Conservation (phyloP, 2,888 invertebrate species). For the Stenurella melanura region DNA sequence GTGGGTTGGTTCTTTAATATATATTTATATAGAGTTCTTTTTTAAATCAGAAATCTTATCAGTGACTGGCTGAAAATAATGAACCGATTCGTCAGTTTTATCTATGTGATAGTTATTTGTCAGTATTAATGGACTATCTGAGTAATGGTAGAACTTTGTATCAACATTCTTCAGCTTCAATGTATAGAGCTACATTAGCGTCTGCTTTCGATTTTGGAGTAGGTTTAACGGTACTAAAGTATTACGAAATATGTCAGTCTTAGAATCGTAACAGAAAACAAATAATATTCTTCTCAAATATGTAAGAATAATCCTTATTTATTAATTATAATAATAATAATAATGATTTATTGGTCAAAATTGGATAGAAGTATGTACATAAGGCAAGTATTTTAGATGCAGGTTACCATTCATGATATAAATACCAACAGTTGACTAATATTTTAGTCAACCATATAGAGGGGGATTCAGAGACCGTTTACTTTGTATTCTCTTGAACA, state of each 20-base stretch:
- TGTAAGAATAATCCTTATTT: no score
- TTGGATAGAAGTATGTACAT: no score
- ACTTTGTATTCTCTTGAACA: no score
- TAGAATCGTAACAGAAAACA: no score
- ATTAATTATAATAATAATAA: no score
- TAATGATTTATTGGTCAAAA: no score
- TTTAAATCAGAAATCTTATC: slow-evolving; percentile 8
- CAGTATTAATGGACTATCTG: slow-evolving; percentile 27
- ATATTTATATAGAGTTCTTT: slow-evolving; percentile 21
- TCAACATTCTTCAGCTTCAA: slow-evolving; percentile 8
- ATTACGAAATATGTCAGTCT: neutral
- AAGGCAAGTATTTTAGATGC: no score
- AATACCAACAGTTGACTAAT: no score
- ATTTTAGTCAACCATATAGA: no score
- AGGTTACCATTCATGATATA: no score
- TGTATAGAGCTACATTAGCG: slow-evolving; percentile 1
- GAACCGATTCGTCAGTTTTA: slow-evolving; percentile 26
- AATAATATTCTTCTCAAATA: no score
- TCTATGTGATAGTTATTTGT: slow-evolving; percentile 25
- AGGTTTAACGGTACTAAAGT: neutral
- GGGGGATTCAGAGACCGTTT: no score
- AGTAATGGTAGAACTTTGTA: slow-evolving; percentile 15
- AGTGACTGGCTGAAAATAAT: slow-evolving; percentile 7
- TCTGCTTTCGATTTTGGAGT: neutral
- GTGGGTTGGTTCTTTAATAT: slow-evolving; percentile 12